These are phyloP conservation scores for Cheirogaleus major DNA, from an alignment of 2,797 vertebrate species.

Conservation along the genomic window DNA sequence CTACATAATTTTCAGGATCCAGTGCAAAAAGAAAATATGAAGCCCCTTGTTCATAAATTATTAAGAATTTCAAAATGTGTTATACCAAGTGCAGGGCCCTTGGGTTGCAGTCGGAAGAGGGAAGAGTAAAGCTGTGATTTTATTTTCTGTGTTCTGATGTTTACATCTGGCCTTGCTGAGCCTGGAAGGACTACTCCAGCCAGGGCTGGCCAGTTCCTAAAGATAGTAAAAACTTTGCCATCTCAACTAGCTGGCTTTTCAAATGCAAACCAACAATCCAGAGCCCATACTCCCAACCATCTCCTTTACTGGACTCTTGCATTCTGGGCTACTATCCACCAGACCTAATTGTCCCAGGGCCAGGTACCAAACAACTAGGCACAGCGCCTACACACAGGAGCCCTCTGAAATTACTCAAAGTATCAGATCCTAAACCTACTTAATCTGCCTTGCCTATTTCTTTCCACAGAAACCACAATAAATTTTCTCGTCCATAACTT, in stretches of 20 bases:
- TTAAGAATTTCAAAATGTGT: not conserved
- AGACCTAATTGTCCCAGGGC: not conserved
- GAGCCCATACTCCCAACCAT: not conserved
- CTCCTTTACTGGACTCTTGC: not conserved
- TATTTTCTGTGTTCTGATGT: not conserved
- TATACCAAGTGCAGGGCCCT: not conserved
- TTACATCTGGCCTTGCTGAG: not conserved
- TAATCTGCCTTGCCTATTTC: not conserved
- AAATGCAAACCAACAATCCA: not conserved
- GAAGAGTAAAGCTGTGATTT: not conserved
- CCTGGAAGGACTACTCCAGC: not conserved
- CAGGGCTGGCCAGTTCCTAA: not conserved
- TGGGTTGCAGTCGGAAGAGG: not conserved
- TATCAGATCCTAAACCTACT: not conserved
- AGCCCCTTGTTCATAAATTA: not conserved
- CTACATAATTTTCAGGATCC: not conserved
- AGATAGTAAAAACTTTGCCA: not conserved
- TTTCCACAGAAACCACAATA: not conserved
- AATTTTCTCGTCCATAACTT: not conserved
- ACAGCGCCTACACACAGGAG: not conserved
- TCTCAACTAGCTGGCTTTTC: not conserved
- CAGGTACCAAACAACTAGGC: not conserved
- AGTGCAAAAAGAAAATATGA: not conserved
- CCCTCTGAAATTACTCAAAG: not conserved
- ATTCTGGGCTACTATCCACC: not conserved